Base-by-base conservation (phyloP, 2,113 vertebrate genomes). In the Sebastes fasciatus region DNA sequence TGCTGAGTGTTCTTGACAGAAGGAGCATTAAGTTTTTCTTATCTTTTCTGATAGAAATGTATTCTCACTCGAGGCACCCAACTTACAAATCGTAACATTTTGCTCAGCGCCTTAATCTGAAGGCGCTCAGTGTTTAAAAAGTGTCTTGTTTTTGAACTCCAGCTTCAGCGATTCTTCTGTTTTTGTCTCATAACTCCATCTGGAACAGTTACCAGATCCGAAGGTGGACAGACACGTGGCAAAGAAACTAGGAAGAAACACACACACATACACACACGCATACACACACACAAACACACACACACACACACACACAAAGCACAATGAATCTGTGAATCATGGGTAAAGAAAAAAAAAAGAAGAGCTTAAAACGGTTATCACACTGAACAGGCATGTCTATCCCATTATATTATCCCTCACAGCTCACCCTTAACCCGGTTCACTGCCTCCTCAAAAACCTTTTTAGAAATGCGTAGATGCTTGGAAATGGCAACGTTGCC, bases 391-490 rank as follows among this genome's bases (percentile, higher is more conserved):
- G 77, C 86, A 88, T 85, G 83, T 92, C 77, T 85, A 89, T 89
- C 79, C 88, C 49, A 87, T 92, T 82, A 90, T 90, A 64, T 79
- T 85, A 52, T 89, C 77, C 89, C 70, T 91, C 80, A 77, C 64
- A 91, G 88, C 87, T 87, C 82, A 89, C 83, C 88, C 82, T 74
- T 88, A 85, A 91, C 86, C 82, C 72, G 82, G 64, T 61, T 84
- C 72, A 62, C 86, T 83, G 84, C 86, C 89, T 87, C 88, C 88
- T 91, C 86, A 87, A 66, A 89, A 74, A 84, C 74, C 88, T 76
- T 90, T 89, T 91, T 86, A 87, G 82, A 90, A 88, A 89, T 51
- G 75, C 23, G 42, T 23, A 80, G 80, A 82, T 81, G 77, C 79
- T 82, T 72, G 26, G 60, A 83, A 89, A 88, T 74, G 73, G 61